These are phyloP conservation scores for Oscheius sp. DNA, from an alignment of 2,888 invertebrate genomes.

Conservation along the genomic window DNA sequence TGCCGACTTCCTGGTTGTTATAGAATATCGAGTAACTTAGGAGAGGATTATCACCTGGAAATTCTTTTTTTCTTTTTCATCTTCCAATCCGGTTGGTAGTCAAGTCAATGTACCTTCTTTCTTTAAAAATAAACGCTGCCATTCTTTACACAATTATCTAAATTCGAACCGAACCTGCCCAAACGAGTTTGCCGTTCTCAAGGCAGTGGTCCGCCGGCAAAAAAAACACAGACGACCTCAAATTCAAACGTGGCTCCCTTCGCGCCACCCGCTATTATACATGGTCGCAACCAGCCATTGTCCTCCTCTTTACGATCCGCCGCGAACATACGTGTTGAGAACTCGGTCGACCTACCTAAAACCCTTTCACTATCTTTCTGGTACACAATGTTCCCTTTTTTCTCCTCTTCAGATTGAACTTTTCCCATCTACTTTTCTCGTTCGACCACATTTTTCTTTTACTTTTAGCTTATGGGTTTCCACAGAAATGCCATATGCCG, in stretches of 20 bases:
- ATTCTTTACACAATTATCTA: background rate
- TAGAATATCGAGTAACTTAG: background rate
- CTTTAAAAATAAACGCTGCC: background rate
- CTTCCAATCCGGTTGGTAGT: background rate
- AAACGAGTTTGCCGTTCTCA: slow-evolving; percentile 12
- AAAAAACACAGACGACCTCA: slow-evolving; percentile 35
- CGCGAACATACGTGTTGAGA: slow-evolving; percentile 10
- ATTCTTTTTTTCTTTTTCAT: background rate
- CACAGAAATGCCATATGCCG: slow-evolving; percentile 17
- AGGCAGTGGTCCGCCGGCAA: slow-evolving; percentile 5
- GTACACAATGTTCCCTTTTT: slow-evolving; percentile 13
- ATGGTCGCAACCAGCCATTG: slow-evolving; percentile 21
- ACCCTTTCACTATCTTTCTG: slow-evolving; percentile 12
- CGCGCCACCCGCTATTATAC: slow-evolving; percentile 31
- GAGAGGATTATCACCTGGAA: background rate
- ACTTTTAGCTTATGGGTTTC: slow-evolving; percentile 12
- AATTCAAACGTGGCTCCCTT: slow-evolving; percentile 29
- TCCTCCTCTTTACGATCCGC: slow-evolving; percentile 17
- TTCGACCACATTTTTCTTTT: too few relatives aligned
- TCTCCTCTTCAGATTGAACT: background rate
- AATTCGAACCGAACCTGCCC: slow-evolving; percentile 7
- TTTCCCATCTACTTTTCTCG: background rate
- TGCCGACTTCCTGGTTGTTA: background rate
- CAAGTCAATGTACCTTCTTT: background rate
- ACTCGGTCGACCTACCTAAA: too few relatives aligned